Evolutionary conservation across 2,797 vertebrate species (phyloP), one percentile per base, ranked within the genome.

Genomic region (Allobates femoralis): DNA sequence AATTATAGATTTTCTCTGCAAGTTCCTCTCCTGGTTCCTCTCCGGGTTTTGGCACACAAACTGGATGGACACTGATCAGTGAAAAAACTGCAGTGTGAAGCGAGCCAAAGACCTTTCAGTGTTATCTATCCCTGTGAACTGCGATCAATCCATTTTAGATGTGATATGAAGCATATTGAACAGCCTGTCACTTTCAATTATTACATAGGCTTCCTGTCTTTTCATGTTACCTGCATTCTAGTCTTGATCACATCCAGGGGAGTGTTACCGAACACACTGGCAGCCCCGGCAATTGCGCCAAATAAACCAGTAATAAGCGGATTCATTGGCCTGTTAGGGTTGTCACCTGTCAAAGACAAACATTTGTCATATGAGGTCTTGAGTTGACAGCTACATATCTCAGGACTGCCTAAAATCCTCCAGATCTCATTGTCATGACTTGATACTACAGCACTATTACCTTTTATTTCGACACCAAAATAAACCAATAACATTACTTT

Each of bases 231-330:
- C 98, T 99, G 98, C 98, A 99, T 96, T 85, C 98, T 96, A 82
- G 98, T 99, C 93, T 99, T 99, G 81, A 99, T 96, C 69, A 99
- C 98, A 0, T 99, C 98, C 88, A 99, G 91, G 0, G 98, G 98
- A 0, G 98, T 99, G 92, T 99, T 99, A 84, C 98, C 98, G 0
- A 99, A 98, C 88, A 99, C 98, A 1, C 98, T 99, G 0, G 95
- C 96, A 2, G 98, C 98, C 5, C 98, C 98, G 0, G 98, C 98
- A 0, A 95, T 1, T 1, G 96, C 98, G 82, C 98, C 98, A 34
- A 99, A 99, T 58, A 92, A 0, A 0, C 98, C 98, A 0, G 98
- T 99, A 81, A 99, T 6, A 0, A 99, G 2, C 0, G 98, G 97
- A 91, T 99, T 98, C 51, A 99, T 96, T 79, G 90, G 82, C 90